These are phyloP conservation scores for Argentina silus DNA, from an alignment of 2,797 vertebrate species.

Conservation along the genomic window DNA sequence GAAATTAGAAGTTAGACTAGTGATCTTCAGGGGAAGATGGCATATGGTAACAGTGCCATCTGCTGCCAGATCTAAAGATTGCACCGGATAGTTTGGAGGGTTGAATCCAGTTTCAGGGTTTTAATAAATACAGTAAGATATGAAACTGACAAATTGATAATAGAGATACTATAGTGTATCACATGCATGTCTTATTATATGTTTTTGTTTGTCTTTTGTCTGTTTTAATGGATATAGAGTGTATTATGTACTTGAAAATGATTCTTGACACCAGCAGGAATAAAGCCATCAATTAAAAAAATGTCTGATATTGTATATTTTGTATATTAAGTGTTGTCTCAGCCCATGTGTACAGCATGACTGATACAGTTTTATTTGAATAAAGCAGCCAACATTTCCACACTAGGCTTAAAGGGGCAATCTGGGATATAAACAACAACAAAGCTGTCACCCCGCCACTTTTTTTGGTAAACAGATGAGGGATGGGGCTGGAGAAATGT, in stretches of 20 bases:
- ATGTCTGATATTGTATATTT: not conserved
- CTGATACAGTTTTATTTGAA: too few relatives aligned
- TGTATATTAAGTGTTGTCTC: not conserved
- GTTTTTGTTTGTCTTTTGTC: conserved; percentile 32
- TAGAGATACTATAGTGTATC: not conserved
- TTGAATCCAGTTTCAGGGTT: conserved; percentile 13
- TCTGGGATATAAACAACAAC: too few relatives aligned
- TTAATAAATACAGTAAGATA: not conserved
- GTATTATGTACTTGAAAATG: conserved; percentile 14
- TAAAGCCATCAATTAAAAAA: conserved; percentile 75
- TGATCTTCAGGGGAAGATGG: not conserved
- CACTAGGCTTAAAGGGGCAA: too few relatives aligned
- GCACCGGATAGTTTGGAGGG: not conserved
- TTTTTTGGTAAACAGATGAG: too few relatives aligned
- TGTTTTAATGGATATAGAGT: not conserved
- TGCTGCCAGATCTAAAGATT: not conserved
- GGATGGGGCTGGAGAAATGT: too few relatives aligned
- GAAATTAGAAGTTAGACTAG: not conserved
- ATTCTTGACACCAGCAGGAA: conserved; percentile 67
- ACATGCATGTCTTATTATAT: conserved; percentile 31
- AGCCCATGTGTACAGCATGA: too few relatives aligned
- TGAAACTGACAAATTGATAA: not conserved
- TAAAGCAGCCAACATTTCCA: too few relatives aligned
- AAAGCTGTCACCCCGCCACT: too few relatives aligned
- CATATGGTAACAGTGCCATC: conserved; percentile 13